Conservation (phyloP, 2,113 vertebrate genomes). For the Caracal caracal region DNA sequence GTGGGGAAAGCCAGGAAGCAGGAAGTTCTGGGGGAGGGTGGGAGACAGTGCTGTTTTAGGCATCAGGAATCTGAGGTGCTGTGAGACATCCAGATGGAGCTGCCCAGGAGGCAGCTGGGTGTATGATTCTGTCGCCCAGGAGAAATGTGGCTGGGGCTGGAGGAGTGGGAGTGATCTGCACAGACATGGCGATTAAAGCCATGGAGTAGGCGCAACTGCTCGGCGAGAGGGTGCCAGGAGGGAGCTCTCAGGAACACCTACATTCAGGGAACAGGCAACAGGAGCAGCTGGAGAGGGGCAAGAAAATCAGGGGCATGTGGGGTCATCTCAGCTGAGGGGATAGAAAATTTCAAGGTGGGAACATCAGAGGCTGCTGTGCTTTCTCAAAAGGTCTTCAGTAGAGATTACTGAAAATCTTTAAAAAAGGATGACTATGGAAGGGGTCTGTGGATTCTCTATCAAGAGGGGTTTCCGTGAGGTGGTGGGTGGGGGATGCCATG, state of each 20-base stretch:
- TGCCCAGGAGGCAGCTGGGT: conserved; percentile 62
- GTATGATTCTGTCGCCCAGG: not conserved
- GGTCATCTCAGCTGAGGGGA: not conserved
- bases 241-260: not conserved
- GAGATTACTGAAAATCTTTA: too few relatives aligned
- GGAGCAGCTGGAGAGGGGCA: not conserved
- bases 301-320: not conserved
- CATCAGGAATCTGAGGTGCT: conserved; percentile 25
- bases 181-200: not conserved
- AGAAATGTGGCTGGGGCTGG: not conserved
- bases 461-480: not conserved
- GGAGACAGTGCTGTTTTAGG: conserved; percentile 60
- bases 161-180: not conserved
- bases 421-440: not conserved
- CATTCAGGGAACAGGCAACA: not conserved
- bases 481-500: not conserved
- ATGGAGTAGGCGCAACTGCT: not conserved
- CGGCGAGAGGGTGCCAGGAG: not conserved
- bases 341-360: not conserved
- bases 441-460: not conserved
- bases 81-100: conserved; percentile 67
- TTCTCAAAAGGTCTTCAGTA: not conserved
- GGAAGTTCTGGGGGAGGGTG: conserved; percentile 20
- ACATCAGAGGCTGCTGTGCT: not conserved
- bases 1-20: not conserved